phyloP scores from a whole-genome alignment of 2,113 vertebrate genomes.

The Copsychus sechellarum region DNA sequence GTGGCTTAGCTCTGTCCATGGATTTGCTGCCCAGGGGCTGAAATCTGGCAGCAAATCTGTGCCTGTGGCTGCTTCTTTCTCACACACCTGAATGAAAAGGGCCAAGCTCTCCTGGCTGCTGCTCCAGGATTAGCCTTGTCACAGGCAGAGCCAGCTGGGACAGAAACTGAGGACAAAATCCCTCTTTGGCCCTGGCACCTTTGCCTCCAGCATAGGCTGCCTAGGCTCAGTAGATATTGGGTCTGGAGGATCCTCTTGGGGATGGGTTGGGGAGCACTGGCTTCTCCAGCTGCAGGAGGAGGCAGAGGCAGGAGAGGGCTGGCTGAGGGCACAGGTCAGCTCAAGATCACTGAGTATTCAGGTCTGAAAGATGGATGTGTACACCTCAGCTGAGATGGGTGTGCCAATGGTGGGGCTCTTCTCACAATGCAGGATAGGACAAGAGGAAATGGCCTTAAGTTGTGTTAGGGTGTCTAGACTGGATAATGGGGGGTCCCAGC shows the following conservation, averaged over 20 bases:
- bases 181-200: not conserved
- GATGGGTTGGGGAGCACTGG: not conserved
- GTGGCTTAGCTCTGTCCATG: not conserved
- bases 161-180: not conserved
- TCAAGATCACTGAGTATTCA: not conserved
- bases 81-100: accelerated
- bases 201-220: not conserved
- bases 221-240: accelerated
- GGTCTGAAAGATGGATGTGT: not conserved
- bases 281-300: not conserved
- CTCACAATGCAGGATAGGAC: no score
- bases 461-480: not conserved
- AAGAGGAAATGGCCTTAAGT: not conserved
- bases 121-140: not conserved
- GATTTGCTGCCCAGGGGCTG: not conserved
- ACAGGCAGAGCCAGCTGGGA: not conserved
- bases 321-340: no score
- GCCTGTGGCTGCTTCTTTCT: not conserved
- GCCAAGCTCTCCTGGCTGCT: not conserved
- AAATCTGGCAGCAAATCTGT: not conserved
- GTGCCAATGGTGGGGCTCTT: not conserved
- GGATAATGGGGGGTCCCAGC: not conserved
- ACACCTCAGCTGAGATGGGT: not conserved
- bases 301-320: not conserved
- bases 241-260: not conserved